These are phyloP conservation scores for Hirtodrosophila duncani DNA, from an alignment of 2,888 invertebrate genomes.

Conservation along the genomic window DNA sequence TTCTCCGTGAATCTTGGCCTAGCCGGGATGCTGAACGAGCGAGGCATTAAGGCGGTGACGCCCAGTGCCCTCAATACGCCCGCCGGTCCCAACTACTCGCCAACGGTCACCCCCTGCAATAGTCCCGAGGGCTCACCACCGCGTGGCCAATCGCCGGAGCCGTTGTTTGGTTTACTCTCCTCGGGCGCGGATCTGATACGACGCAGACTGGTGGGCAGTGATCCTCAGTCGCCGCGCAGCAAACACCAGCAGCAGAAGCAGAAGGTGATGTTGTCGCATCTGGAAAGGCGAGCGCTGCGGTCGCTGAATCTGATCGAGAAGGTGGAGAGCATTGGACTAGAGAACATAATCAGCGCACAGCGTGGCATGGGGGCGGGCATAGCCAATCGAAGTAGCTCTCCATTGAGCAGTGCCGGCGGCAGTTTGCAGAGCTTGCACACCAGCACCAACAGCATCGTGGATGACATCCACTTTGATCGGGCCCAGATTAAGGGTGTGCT, in stretches of 20 bases:
- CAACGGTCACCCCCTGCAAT: slow-evolving; percentile 93
- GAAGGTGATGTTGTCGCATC: slow-evolving; percentile 76
- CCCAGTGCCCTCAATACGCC: slow-evolving; percentile 84
- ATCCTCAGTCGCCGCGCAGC: slow-evolving; percentile 76
- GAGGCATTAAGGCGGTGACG: slow-evolving; percentile 87
- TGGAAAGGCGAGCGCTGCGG: slow-evolving; percentile 78
- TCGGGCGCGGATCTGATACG: slow-evolving; percentile 84
- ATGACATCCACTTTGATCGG: slow-evolving; percentile 79
- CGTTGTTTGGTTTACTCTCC: slow-evolving; percentile 81
- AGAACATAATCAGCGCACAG: slow-evolving; percentile 83
- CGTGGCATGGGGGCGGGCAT: slow-evolving; percentile 80
- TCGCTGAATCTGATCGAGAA: slow-evolving; percentile 82
- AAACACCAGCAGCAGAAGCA: slow-evolving; percentile 73
- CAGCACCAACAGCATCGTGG: slow-evolving; percentile 75
- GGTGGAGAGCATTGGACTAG: slow-evolving; percentile 84
- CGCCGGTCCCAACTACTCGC: slow-evolving; percentile 83
- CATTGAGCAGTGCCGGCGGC: slow-evolving; percentile 83
- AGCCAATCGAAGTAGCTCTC: slow-evolving; percentile 83
- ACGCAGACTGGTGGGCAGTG: slow-evolving; percentile 81
- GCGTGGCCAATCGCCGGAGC: slow-evolving; percentile 77
- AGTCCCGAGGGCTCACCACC: slow-evolving; percentile 85
- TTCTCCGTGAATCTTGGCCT: slow-evolving; percentile 85
- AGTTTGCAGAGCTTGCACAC: slow-evolving; percentile 82
- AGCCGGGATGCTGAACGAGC: slow-evolving; percentile 87
- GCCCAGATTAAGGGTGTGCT: slow-evolving; percentile 74